phyloP scores from a whole-genome alignment of 2,888 invertebrate species.

The Diogma glabrata region DNA sequence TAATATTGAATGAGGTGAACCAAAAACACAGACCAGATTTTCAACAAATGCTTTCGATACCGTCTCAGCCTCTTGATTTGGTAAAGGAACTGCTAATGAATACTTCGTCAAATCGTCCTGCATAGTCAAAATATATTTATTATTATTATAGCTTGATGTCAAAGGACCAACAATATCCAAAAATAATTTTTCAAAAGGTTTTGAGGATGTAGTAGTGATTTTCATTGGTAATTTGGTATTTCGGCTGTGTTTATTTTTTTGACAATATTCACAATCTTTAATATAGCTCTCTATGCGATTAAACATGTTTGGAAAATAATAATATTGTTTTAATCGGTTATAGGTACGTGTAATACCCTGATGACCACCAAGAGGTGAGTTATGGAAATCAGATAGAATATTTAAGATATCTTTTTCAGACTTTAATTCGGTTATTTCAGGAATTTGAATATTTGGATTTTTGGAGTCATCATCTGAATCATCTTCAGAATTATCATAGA shows the following conservation, averaged over 20 bases:
- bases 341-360: not conserved
- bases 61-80: constrained; percentile 9
- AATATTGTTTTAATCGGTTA: not conserved
- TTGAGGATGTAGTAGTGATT: not conserved
- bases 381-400: too few species aligned
- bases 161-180: constrained; percentile 4
- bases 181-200: not conserved
- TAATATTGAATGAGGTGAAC: not conserved
- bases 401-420: too few species aligned
- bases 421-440: not conserved
- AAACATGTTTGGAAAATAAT: not conserved
- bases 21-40: constrained; percentile 14
- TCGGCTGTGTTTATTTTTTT: not conserved
- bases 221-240: not conserved
- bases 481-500: too few species aligned
- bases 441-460: too few species aligned
- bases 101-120: constrained; percentile 14
- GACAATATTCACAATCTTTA: not conserved
- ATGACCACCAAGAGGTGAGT: not conserved
- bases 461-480: too few species aligned
- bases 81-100: constrained; percentile 8
- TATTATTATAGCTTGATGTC: constrained; percentile 2
- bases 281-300: not conserved
- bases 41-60: constrained; percentile 15
- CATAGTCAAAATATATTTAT: constrained; percentile 11